These are phyloP conservation scores for Autographa pulchrina DNA, from an alignment of 2,888 invertebrate species.

Conservation along the genomic window DNA sequence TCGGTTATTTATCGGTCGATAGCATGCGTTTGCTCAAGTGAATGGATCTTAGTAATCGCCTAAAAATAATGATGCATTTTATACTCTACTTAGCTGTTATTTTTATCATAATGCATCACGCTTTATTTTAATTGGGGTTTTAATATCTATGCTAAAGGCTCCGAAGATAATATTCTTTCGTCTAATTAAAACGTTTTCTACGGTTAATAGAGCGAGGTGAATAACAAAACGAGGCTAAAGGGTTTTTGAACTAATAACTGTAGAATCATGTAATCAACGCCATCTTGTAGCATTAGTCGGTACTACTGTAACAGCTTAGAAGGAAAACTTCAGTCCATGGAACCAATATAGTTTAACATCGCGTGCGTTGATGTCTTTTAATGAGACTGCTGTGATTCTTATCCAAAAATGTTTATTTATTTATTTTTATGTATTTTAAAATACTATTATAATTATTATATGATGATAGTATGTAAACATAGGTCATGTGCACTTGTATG, in stretches of 20 bases:
- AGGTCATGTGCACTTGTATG: neutral
- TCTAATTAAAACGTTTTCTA: neutral
- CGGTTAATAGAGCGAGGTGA: neutral
- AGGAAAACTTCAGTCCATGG: neutral
- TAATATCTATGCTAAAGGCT: neutral
- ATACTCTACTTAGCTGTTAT: neutral
- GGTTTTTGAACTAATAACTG: neutral
- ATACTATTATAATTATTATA: neutral
- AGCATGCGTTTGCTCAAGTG: neutral
- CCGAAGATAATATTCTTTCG: neutral
- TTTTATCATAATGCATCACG: neutral
- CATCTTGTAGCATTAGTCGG: neutral
- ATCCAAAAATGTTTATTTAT: neutral
- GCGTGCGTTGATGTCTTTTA: constrained; percentile 1
- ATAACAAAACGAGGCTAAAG: neutral
- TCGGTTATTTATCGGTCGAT: constrained; percentile 1
- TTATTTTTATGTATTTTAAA: neutral
- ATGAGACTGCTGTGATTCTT: neutral
- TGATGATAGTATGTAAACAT: neutral
- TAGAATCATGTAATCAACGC: neutral
- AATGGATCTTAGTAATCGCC: constrained; percentile 1
- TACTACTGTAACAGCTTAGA: neutral
- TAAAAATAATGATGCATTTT: constrained; percentile 2
- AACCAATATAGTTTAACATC: too few relatives aligned
- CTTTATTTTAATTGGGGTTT: neutral